A percentile compares a stretch with the other conserved stretches of the same genome.
These are phyloP conservation scores for Vireo altiloquus DNA, from an alignment of 2,113 vertebrate genomes.

Conservation along the genomic window DNA sequence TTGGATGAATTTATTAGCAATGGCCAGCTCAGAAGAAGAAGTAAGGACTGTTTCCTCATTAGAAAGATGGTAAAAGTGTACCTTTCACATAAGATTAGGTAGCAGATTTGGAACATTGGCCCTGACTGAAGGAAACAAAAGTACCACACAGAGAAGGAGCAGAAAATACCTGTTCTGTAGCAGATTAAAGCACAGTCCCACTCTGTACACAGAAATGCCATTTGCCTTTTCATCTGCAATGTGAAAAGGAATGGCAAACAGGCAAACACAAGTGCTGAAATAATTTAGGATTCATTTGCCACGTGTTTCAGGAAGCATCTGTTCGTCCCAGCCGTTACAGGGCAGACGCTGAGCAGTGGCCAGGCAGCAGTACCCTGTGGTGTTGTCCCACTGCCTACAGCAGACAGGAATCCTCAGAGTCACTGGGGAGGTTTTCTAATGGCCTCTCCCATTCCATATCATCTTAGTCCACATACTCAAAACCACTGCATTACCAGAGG, in stretches of 20 bases:
- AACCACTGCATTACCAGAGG: neutral
- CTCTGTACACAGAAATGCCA: neutral
- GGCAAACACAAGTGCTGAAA: neutral
- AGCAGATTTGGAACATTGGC: neutral
- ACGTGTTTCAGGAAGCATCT: neutral
- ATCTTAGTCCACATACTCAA: neutral
- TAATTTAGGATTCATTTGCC: neutral
- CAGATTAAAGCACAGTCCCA: neutral
- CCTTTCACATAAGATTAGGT: neutral
- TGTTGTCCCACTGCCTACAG: fast-evolving
- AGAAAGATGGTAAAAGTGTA: neutral
- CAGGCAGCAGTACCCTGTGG: neutral
- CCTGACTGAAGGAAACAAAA: neutral
- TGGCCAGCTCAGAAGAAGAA: neutral
- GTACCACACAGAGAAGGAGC: neutral
- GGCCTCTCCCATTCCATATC: fast-evolving
- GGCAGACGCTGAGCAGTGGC: neutral
- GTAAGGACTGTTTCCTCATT: neutral
- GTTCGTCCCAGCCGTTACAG: fast-evolving
- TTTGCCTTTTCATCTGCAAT: neutral
- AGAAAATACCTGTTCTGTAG: neutral
- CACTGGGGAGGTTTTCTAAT: neutral
- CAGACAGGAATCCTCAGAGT: neutral
- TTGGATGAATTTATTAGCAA: neutral
- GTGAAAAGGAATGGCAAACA: neutral